Evolutionary conservation across 2,888 invertebrate species (phyloP).

Genomic region (Mythimna pallens): DNA sequence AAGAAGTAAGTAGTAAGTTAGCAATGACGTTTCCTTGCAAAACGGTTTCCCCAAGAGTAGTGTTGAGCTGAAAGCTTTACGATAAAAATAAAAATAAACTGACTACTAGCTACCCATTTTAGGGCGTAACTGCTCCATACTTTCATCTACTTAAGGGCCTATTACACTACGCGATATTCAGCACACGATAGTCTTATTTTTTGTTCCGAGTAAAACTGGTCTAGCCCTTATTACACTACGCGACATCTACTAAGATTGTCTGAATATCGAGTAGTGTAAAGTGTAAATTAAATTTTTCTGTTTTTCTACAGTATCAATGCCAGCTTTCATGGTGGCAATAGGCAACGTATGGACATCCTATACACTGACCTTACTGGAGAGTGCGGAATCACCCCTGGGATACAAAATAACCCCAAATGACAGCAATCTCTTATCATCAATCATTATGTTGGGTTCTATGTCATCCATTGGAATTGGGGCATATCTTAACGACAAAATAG

Average conservation of each 20-base stretch:
- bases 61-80: not conserved
- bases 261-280: too few species aligned
- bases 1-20: not conserved
- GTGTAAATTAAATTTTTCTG: too few species aligned
- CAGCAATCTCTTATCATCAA: constrained; percentile 66
- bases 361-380: constrained; percentile 61
- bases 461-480: constrained; percentile 56
- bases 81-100: too few species aligned
- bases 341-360: constrained; percentile 71
- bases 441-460: constrained; percentile 69
- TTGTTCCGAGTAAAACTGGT: too few species aligned
- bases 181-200: too few species aligned
- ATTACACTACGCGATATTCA: too few species aligned
- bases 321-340: constrained; percentile 56
- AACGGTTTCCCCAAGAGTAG: not conserved
- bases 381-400: constrained; percentile 66
- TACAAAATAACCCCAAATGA: constrained; percentile 61
- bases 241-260: too few species aligned
- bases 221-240: too few species aligned
- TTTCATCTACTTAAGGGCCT: too few species aligned
- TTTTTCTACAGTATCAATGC: constrained; percentile 61
- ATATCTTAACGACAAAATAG: constrained; percentile 65
- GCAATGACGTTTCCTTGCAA: not conserved
- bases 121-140: too few species aligned
- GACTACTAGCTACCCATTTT: too few species aligned